Percentiles rank a stretch among this genome's conserved stretches.
Conservation (phyloP, 2,113 vertebrate genomes). For the Plectropomus leopardus region DNA sequence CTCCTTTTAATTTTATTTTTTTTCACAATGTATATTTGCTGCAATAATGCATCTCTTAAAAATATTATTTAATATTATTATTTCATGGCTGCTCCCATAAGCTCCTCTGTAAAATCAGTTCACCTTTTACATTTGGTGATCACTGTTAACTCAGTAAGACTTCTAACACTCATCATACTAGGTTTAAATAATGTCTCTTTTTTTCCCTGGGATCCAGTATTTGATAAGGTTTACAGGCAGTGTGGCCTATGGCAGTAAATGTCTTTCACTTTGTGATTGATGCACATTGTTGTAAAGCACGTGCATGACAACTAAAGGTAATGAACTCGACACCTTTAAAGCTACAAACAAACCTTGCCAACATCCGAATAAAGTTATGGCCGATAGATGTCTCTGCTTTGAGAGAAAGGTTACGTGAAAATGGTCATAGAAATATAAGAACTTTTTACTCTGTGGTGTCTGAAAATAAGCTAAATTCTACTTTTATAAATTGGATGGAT, state of each 20-base stretch:
- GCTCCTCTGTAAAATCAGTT: too few species aligned
- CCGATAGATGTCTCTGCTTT: too few species aligned
- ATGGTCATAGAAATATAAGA: background rate
- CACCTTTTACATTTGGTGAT: conserved; percentile 1
- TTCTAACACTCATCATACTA: background rate
- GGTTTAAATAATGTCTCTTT: background rate
- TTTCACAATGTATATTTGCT: background rate
- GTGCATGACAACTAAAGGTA: background rate
- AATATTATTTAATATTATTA: too few species aligned
- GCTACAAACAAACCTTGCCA: background rate
- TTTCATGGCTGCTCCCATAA: too few species aligned
- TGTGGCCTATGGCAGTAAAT: background rate
- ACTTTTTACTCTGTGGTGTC: background rate
- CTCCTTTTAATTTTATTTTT: too few species aligned
- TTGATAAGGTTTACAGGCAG: background rate
- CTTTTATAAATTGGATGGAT: background rate
- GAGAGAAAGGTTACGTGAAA: background rate
- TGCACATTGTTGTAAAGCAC: background rate
- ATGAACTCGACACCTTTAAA: background rate
- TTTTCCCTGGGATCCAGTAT: background rate
- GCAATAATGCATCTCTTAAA: too few species aligned
- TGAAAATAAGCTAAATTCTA: background rate
- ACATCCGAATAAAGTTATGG: too few species aligned
- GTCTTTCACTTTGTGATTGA: background rate
- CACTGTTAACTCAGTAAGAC: background rate